Conservation (phyloP, 2,113 vertebrate genomes). For the Seriola dumerili region DNA sequence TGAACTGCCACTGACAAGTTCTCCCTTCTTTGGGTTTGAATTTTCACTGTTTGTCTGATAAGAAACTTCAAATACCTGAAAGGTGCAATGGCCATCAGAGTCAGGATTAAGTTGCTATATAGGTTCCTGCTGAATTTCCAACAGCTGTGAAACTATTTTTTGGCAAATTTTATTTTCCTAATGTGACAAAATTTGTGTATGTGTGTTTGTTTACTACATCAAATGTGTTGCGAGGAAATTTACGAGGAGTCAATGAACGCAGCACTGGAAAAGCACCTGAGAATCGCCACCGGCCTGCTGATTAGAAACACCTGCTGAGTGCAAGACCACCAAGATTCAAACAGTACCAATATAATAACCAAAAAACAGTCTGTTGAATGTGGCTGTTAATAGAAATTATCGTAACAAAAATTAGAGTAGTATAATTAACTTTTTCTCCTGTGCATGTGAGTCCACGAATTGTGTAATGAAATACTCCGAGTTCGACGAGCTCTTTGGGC, state of each 20-base stretch:
- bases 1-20: background rate
- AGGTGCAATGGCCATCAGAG: background rate
- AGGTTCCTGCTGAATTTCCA: background rate
- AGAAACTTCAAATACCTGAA: background rate
- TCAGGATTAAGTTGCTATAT: background rate
- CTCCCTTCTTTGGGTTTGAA: background rate
- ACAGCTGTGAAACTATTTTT: background rate
- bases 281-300: background rate
- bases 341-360: no score
- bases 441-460: no score
- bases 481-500: no score
- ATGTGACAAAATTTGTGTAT: background rate
- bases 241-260: background rate
- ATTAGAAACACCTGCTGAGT: constrained; percentile 6
- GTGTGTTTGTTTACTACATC: no score
- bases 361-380: no score
- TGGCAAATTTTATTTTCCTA: background rate
- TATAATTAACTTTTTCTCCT: no score
- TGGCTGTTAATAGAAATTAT: no score
- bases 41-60: background rate
- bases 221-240: background rate
- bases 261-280: background rate
- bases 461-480: no score
- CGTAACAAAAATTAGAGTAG: no score
- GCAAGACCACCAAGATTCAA: no score